Base-by-base conservation (phyloP, 2,888 invertebrate species). In the Coleophora flavipennella region DNA sequence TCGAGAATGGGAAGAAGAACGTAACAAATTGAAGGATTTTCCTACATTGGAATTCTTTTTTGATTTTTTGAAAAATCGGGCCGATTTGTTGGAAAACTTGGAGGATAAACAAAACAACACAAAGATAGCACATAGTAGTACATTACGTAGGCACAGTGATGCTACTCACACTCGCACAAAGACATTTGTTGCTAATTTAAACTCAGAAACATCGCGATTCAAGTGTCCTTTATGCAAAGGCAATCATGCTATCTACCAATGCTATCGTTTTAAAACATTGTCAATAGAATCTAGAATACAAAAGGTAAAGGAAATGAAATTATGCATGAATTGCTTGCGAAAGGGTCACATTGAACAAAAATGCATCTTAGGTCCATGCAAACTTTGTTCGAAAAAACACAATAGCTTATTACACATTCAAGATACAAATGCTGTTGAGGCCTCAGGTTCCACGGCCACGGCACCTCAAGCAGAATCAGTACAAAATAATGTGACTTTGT, bases 281-380 rank as follows among this genome's bases (percentile, higher is more conserved):
- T 29, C 45, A 8, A 20, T 44, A 13, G 45, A 48, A 35, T n/a
- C 27, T 4, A 41, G 42, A 31, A 36, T 48, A 12, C 29, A 43
- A 35, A 48, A 46, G 31, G 46, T 43, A 8, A 47, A 49, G 27
- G 35, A 35, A 13, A 39, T 43, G 26, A 48, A 49, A 38, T 48
- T 43, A 41, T 50, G 49, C 33, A 10, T 36, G 10, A 48, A 46
- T 13, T 49, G 46, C 26, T 42, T 47, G 32, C 46, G 48, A 11
- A 33, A 32, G 7, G 47, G 51, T 8, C 48, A 52, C 26, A n/a
- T 8, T 12, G 40, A 25, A 31, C 42, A 38, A 8, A 14, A 32
- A n/a, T 50, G 48, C 29, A 39, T 38, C 12, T 20, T 51, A n/a
- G 35, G 43, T n/a, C 40, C 39, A 13, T 48, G 43, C 37, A 39